Conservation (phyloP, 2,888 invertebrate species). For the Drosophila macrospina region DNA sequence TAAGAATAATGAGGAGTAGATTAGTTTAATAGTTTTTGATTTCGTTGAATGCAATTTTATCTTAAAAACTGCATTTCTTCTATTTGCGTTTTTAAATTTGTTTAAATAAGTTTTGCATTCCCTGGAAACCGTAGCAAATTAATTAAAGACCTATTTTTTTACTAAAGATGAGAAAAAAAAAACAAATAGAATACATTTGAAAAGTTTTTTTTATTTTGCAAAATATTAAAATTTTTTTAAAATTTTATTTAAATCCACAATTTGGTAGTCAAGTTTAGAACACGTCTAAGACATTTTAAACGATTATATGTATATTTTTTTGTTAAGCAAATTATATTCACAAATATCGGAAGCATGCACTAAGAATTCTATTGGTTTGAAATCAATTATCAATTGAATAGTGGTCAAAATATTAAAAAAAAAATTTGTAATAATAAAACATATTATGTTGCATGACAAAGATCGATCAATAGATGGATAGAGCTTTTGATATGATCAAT, state of each 20-base stretch:
- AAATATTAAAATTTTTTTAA: slow-evolving; percentile 20
- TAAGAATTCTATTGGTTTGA: background rate
- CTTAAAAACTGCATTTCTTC: too few species aligned
- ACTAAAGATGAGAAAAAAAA: too few species aligned
- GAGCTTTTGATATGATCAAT: too few species aligned
- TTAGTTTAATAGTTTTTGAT: background rate
- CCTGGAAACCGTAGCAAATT: background rate
- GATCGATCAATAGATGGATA: background rate
- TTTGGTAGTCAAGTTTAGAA: slow-evolving; percentile 7
- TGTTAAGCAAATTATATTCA: slow-evolving; percentile 1
- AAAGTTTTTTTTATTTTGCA: slow-evolving; percentile 13
- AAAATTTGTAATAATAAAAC: background rate
- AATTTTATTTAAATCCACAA: slow-evolving; percentile 30
- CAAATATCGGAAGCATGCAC: background rate
- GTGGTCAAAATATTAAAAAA: background rate
- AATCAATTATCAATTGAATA: background rate
- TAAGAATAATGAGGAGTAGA: background rate
- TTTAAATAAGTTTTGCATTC: too few species aligned
- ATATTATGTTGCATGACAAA: background rate
- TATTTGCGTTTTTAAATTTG: too few species aligned
- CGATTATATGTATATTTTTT: slow-evolving; percentile 9
- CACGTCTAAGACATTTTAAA: slow-evolving; percentile 9
- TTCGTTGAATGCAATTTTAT: too few species aligned
- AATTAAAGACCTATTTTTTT: too few species aligned
- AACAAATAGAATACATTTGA: too few species aligned